phyloP scores from a whole-genome alignment of 2,113 vertebrate species.

The Pollimyrus isidori region DNA sequence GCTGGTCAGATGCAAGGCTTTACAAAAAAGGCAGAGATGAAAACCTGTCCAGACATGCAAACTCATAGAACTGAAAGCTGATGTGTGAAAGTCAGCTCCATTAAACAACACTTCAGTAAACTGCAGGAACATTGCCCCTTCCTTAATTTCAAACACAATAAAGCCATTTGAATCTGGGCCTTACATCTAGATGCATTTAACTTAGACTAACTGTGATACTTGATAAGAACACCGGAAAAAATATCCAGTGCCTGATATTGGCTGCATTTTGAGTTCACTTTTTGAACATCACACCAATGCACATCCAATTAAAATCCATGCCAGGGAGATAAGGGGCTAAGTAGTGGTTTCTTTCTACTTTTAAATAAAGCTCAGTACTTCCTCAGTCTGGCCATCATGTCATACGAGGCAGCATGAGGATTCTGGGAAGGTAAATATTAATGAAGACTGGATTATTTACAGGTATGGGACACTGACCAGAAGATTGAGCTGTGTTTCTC shows the following conservation, averaged over 20 bases:
- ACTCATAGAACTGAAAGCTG: background rate
- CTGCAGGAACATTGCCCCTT: background rate
- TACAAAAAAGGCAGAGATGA: background rate
- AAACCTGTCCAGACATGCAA: background rate
- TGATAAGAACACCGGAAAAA: background rate
- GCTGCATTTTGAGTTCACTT: background rate
- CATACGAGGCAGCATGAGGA: background rate
- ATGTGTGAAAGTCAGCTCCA: background rate
- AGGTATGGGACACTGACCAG: background rate
- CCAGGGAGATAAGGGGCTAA: background rate
- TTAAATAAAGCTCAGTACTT: background rate
- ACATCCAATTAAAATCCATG: background rate
- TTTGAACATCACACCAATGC: background rate
- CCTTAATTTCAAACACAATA: background rate
- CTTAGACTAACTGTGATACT: background rate
- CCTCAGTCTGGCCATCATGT: background rate
- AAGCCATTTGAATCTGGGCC: background rate
- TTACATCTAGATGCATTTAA: background rate
- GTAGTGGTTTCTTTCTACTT: background rate
- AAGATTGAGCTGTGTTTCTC: background rate
- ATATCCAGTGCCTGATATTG: background rate
- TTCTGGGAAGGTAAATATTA: background rate
- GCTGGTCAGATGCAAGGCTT: background rate
- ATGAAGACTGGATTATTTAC: background rate
- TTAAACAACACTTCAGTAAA: background rate